These are phyloP conservation scores for Embidobia sp. DNA, from an alignment of 2,888 invertebrate species.

Conservation along the genomic window DNA sequence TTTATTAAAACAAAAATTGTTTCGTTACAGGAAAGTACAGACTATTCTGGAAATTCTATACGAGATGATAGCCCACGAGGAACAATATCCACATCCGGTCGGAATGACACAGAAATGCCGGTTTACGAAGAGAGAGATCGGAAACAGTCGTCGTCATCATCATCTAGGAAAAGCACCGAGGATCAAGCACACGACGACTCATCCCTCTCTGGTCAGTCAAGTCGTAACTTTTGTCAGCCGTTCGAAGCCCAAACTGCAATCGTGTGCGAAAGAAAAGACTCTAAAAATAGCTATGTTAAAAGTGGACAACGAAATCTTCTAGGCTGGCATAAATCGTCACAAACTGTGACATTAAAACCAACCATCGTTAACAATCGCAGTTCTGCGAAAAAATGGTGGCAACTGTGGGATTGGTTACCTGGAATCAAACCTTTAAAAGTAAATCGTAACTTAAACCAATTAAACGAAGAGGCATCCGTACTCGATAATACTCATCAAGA, in stretches of 20 bases:
- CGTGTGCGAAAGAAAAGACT: background rate
- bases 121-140: constrained; percentile 1
- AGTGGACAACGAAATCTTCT: background rate
- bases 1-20: background rate
- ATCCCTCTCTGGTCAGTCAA: constrained; percentile 40
- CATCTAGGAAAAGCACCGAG: constrained; percentile 18
- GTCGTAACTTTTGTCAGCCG: background rate
- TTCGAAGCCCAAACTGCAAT: constrained; percentile 1
- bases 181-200: constrained; percentile 26
- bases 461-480: constrained; percentile 62
- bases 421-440: constrained; percentile 70
- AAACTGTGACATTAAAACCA: constrained; percentile 7
- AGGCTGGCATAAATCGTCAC: constrained; percentile 8
- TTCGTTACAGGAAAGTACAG: constrained; percentile 72
- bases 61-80: constrained; percentile 70
- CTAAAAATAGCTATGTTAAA: constrained; percentile 24
- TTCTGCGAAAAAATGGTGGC: constrained; percentile 74
- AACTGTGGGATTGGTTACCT: constrained; percentile 75
- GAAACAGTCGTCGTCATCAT: constrained; percentile 45
- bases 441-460: constrained; percentile 58
- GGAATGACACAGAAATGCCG: constrained; percentile 21
- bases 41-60: constrained; percentile 74
- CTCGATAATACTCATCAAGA: constrained; percentile 69
- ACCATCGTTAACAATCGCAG: background rate
- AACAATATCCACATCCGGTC: constrained; percentile 42